These are phyloP conservation scores for Listrodromus nycthemerus DNA, from an alignment of 2,888 invertebrate genomes.

Conservation along the genomic window DNA sequence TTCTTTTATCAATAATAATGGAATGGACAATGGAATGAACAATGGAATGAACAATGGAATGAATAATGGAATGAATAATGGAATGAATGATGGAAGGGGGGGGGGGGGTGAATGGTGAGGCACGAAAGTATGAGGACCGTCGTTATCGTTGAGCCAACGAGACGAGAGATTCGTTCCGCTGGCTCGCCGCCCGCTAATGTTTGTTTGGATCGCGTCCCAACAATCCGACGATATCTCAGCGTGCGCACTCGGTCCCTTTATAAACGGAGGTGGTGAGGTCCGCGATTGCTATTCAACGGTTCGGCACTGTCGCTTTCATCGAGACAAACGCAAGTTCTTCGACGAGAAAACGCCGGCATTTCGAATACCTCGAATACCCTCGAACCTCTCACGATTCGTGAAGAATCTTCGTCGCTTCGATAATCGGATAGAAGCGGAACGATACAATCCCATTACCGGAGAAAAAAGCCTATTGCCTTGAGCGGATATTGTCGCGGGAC, in stretches of 20 bases:
- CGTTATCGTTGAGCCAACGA: slow-evolving; percentile 24
- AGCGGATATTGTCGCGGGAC: background rate
- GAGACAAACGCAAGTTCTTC: background rate
- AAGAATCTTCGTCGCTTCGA: slow-evolving; percentile 23
- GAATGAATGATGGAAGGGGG: too few relatives aligned
- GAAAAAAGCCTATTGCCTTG: background rate
- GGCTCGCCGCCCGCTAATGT: slow-evolving; percentile 72
- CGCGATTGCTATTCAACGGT: slow-evolving; percentile 69
- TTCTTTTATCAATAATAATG: too few relatives aligned
- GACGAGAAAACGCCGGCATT: background rate
- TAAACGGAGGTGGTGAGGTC: slow-evolving; percentile 72
- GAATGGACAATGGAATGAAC: too few relatives aligned
- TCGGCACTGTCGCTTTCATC: slow-evolving; percentile 57
- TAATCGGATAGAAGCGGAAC: background rate
- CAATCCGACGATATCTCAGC: slow-evolving; percentile 70
- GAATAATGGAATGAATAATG: too few relatives aligned
- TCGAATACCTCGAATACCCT: background rate
- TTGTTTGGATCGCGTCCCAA: slow-evolving; percentile 75
- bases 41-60: too few relatives aligned
- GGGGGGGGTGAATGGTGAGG: background rate
- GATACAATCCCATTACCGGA: background rate
- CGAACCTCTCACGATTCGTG: slow-evolving; percentile 4
- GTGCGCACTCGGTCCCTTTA: slow-evolving; percentile 73
- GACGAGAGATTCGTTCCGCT: slow-evolving; percentile 12
- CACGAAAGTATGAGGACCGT: background rate